Evolutionary conservation across 1,140 invertebrate genomes (phyloP), one percentile per base, ranked within the genome.

Genomic region (Druon quercuslanigerum): DNA sequence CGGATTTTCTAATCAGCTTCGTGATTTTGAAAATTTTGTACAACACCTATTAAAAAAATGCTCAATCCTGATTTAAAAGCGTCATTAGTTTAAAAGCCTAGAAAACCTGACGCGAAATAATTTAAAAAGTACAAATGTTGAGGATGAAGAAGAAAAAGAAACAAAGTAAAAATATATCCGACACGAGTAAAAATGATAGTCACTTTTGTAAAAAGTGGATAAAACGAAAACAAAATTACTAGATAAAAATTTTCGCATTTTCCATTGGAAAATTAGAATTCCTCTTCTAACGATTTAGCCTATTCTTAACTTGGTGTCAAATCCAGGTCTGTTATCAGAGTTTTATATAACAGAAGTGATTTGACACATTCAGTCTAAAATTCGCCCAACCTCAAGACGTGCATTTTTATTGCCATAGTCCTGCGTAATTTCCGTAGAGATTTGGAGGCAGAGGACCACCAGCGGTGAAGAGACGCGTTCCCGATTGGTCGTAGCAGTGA

Each of bases 401-500:
- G 33, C 25, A 66, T 66, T 40, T 13, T 93, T 90, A 95, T 87
- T 94, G 93, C 94, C 94, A 96, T 54, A 96, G 87, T 74, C 94
- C 95, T 82, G 94, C 94, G 88, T 96, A 96, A 80, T 91, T 91
- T 72, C 98, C 98, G 84, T 96, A 96, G 14, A 98, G 90, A 79
- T 96, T 97, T 51, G 96, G 96, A 5, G 97, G 96, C 56, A 99
- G 92, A 6, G 98, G 98, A 0, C 98, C 98, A 25, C 98, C 98
- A 54, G 97, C 98, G 0, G 97, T 95, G 92, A 99, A 99, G 7
- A 99, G 91, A 76, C 97, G 91, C 9, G 97, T 98, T 25, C 97
- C 97, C 71, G 95, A 97, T 80, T 94, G 94, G 91, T 99, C 98
- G 89, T 98, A 99, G 89, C 97, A 98, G 88, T 99, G 98, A 1